These are phyloP conservation scores for Steatornis caripensis DNA, from an alignment of 2,113 vertebrate genomes.

Conservation along the genomic window DNA sequence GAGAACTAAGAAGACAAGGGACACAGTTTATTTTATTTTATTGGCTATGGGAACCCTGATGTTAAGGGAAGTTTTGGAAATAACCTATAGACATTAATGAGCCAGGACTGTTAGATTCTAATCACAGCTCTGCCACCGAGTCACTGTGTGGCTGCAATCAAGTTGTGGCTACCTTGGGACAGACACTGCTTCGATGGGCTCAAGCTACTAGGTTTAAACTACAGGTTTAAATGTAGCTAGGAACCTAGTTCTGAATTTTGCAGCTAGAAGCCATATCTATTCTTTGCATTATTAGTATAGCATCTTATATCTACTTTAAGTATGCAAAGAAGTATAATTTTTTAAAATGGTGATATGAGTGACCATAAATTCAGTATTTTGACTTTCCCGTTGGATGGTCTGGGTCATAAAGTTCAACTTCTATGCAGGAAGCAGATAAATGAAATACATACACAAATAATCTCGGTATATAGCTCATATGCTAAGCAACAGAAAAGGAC, in stretches of 20 bases:
- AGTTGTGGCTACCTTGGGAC: fast-evolving
- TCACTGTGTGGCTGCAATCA: not conserved
- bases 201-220: not conserved
- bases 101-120: not conserved
- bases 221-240: not conserved
- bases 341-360: not conserved
- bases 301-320: not conserved
- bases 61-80: not conserved
- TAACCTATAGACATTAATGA: not conserved
- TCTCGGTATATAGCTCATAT: not conserved
- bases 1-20: not conserved
- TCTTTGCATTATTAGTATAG: not conserved
- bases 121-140: not conserved
- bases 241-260: not conserved
- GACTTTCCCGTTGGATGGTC: not conserved
- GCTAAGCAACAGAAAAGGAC: not conserved
- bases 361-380: not conserved
- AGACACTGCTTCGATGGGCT: not conserved
- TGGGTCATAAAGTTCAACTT: not conserved
- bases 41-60: not conserved
- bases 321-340: not conserved
- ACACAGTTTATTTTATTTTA: not conserved
- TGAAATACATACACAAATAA: not conserved
- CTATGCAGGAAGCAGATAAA: not conserved
- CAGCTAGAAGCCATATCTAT: not conserved